Evolutionary conservation across 2,797 vertebrate genomes (phyloP), one percentile per base, ranked within the genome.

Genomic region (Coregonus suidteri): DNA sequence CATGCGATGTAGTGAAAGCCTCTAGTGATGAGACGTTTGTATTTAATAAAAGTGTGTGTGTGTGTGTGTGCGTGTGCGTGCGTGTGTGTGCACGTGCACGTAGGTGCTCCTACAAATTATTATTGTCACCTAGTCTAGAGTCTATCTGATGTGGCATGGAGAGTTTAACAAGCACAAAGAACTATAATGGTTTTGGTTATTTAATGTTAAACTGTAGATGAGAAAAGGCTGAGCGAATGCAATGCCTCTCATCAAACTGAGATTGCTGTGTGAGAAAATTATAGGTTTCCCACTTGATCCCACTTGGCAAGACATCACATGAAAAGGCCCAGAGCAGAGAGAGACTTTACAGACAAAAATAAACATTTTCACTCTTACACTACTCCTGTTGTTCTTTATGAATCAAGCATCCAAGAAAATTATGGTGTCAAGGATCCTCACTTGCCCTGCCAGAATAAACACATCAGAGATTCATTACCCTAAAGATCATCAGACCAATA

Each of bases 181-280:
- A 35, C 65, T 67, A 34, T 25, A 34, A 67, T 67, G 65, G 65
- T 34, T 30, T 66, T 66, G 64, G 64, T 15, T 6, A 30, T 52
- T 54, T 51, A 71, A 20, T 4, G 31, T 62, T n/a, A 14, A 74
- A 71, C 65, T 71, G n/a, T 25, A 41, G 20, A 25, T 15, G 35
- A 20, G 16, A 73, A 37, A 59, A n/a, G 16, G 7, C 34, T 62
- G 16, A 62, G 35, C 0, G 13, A 20, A 7, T 20, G 9, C 11
- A 64, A 25, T 20, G 54, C 56, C 37, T 65, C 34, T 64, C 73
- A 65, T 59, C 35, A 74, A 41, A 74, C 11, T 65, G 62, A 87
- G 80, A 88, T 90, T 86, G 79, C 82, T 83, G 88, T 76, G 81
- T 78, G 53, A 77, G 84, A 79, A 87, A 88, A 90, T 88, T 85